Evolutionary conservation across 1,140 invertebrate species (phyloP).

Genomic region (Drosophila guanche): DNA sequence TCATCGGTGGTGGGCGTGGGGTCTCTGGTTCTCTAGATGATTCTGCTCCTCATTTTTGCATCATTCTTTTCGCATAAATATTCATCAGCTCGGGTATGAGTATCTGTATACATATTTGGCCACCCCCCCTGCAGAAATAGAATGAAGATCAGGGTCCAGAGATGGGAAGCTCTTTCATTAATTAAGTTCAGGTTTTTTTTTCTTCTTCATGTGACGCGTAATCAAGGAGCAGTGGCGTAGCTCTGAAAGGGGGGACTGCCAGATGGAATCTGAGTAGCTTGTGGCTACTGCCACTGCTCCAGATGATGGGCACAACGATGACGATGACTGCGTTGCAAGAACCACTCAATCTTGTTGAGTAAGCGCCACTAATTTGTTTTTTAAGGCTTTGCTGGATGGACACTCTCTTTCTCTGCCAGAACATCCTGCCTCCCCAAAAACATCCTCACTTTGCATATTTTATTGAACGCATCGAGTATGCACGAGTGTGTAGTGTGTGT

Average conservation of each 20-base stretch:
- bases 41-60: not conserved
- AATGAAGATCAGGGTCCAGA: slow-evolving; percentile 12
- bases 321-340: slow-evolving; percentile 65
- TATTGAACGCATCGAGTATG: slow-evolving; percentile 61
- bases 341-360: slow-evolving; percentile 76
- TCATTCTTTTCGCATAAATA: slow-evolving; percentile 52
- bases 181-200: slow-evolving; percentile 61
- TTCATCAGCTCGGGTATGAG: slow-evolving; percentile 51
- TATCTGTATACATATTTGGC: too few species aligned
- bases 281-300: slow-evolving; percentile 2
- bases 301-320: slow-evolving; percentile 1
- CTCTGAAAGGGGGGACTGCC: not conserved
- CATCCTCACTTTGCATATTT: slow-evolving; percentile 64
- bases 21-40: too few species aligned
- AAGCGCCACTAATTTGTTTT: slow-evolving; percentile 78
- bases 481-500: slow-evolving; percentile 40
- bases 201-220: slow-evolving; percentile 13
- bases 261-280: not conserved
- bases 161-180: slow-evolving; percentile 56
- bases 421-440: not conserved
- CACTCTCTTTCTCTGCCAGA: not conserved
- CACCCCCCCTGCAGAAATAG: slow-evolving; percentile 59
- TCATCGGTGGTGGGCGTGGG: slow-evolving; percentile 44
- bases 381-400: slow-evolving; percentile 47
- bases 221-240: slow-evolving; percentile 6